These are phyloP conservation scores for Oreocharis arfaki DNA, from an alignment of 2,113 vertebrate species.

Conservation along the genomic window DNA sequence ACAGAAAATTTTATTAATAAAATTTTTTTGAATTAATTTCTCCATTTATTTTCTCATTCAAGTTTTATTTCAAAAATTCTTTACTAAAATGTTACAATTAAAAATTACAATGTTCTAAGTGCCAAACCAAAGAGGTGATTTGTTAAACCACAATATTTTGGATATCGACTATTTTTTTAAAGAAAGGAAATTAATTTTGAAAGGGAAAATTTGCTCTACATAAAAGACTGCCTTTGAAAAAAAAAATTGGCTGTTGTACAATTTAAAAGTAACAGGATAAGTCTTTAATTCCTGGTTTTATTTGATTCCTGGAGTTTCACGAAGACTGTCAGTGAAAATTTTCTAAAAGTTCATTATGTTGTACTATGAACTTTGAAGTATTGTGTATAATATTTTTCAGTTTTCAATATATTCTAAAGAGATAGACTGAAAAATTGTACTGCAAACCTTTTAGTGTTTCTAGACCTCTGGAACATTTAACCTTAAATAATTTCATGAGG, in stretches of 20 bases:
- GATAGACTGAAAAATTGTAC: neutral
- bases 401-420: neutral
- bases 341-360: neutral
- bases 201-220: neutral
- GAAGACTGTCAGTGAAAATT: neutral
- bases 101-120: neutral
- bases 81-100: neutral
- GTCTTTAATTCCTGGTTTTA: neutral
- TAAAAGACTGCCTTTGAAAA: neutral
- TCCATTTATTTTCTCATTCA: neutral
- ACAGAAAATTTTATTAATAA: neutral
- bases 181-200: neutral
- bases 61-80: neutral
- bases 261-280: neutral
- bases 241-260: fast-evolving
- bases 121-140: neutral
- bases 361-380: neutral
- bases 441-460: neutral
- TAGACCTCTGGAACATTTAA: neutral
- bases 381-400: neutral
- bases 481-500: neutral
- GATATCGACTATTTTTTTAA: fast-evolving
- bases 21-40: neutral
- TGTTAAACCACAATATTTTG: neutral
- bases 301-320: neutral